A percentile compares a stretch with the other conserved stretches of the same genome.
Evolutionary conservation across 1,140 invertebrate species (phyloP).

Genomic region (Zeugodacus cucurbitae): DNA sequence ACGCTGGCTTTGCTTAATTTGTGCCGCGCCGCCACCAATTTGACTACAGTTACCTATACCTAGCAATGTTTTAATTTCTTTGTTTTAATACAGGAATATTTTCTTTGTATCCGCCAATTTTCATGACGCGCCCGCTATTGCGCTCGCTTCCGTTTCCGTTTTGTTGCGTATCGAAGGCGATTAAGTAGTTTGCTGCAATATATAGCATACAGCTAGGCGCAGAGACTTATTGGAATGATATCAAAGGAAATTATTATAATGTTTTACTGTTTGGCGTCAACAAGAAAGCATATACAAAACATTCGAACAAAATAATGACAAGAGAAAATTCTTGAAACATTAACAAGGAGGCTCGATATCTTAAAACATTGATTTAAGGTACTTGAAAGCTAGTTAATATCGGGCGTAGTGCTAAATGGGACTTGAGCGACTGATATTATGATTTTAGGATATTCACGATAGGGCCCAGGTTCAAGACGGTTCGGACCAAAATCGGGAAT

Average conservation of each 20-base stretch:
- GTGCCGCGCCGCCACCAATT: background rate
- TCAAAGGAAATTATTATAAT: background rate
- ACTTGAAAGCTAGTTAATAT: no score
- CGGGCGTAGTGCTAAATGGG: no score
- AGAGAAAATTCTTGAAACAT: background rate
- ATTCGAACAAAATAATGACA: background rate
- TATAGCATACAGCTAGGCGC: background rate
- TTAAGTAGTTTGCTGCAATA: background rate
- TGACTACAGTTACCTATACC: background rate
- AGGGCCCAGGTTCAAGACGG: no score
- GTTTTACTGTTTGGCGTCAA: background rate
- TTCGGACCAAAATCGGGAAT: no score
- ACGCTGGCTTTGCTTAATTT: background rate
- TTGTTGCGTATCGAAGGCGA: background rate
- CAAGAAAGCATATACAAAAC: background rate
- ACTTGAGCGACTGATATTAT: no score
- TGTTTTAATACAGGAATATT: background rate
- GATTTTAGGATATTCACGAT: no score
- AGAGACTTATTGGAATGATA: background rate
- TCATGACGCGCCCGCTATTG: background rate
- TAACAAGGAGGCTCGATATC: background rate
- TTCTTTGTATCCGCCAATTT: background rate
- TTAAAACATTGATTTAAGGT: background rate
- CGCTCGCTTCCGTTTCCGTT: slow-evolving; percentile 17
- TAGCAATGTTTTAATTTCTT: background rate